A percentile compares a stretch with the other conserved stretches of the same genome.
phyloP scores from a whole-genome alignment of 2,888 invertebrate genomes.

The Brachycybe producta region DNA sequence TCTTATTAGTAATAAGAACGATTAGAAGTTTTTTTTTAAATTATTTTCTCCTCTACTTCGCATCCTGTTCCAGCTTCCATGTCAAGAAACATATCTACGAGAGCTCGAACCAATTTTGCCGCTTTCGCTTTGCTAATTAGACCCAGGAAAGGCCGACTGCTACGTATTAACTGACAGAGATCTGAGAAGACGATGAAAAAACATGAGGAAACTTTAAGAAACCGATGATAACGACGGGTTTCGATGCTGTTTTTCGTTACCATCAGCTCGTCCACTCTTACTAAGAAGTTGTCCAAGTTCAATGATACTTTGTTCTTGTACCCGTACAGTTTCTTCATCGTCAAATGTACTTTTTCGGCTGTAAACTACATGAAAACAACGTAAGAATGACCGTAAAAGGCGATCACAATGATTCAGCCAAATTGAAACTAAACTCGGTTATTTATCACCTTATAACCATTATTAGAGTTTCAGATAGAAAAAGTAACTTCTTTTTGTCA shows the following conservation, averaged over 20 bases:
- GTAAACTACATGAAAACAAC: too few relatives aligned
- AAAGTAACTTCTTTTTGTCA: too few relatives aligned
- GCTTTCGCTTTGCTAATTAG: slow-evolving; percentile 98
- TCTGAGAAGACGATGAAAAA: too few relatives aligned
- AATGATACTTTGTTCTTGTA: slow-evolving; percentile 85
- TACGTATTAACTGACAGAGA: slow-evolving; percentile 65
- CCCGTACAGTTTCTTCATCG: slow-evolving; percentile 79
- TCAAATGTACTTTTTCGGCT: slow-evolving; percentile 40
- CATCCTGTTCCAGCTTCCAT: slow-evolving; percentile 92
- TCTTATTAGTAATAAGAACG: background rate
- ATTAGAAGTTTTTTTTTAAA: background rate
- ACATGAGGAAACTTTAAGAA: background rate
- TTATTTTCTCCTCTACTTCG: slow-evolving; percentile 40
- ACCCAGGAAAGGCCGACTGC: slow-evolving; percentile 85
- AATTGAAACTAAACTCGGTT: too few relatives aligned
- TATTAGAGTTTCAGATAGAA: too few relatives aligned
- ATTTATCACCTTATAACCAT: too few relatives aligned
- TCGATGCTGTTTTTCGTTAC: slow-evolving; percentile 27
- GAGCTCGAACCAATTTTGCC: slow-evolving; percentile 87
- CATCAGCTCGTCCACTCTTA: slow-evolving; percentile 81
- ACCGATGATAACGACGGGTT: background rate
- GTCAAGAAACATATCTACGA: slow-evolving; percentile 95
- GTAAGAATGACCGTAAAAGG: too few relatives aligned
- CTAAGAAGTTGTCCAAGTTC: slow-evolving; percentile 84
- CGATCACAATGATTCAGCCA: too few relatives aligned